Evolutionary conservation across 1,140 invertebrate genomes (phyloP), one percentile per base, ranked within the genome.

Genomic region (Leucophenga varia): DNA sequence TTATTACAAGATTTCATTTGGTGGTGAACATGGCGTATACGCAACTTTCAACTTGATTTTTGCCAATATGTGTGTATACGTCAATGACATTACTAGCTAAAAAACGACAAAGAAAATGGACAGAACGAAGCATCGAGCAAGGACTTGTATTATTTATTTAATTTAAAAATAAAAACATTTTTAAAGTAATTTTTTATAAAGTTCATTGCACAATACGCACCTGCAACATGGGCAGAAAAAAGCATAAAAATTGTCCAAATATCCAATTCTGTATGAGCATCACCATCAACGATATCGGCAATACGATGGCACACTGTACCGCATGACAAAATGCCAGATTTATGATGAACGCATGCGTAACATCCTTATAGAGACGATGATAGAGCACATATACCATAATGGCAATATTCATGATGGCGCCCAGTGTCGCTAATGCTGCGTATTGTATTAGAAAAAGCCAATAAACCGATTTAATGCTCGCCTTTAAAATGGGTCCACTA

Each of bases 161-260:
- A n/a, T n/a, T n/a, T n/a, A n/a, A n/a, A n/a, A n/a, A n/a, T n/a
- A n/a, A n/a, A n/a, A n/a, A n/a, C n/a, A n/a, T n/a, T n/a, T n/a
- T n/a, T n/a, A n/a, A n/a, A n/a, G n/a, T n/a, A n/a, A n/a, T n/a
- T n/a, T n/a, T n/a, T n/a, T n/a, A n/a, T n/a, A n/a, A n/a, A n/a
- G n/a, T n/a, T n/a, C n/a, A n/a, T n/a, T n/a, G n/a, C n/a, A n/a
- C n/a, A n/a, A 28, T 2, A 74, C 79, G 74, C 63, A 84, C 82
- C 78, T 89, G 87, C 43, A 89, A 60, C 84, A 89, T 88, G 0
- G 87, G 86, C 35, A 88, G 57, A 61, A 87, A 85, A 57, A 82
- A 87, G 70, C 87, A 89, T n/a, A 88, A 61, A 55, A 88, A 84
- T 48, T 85, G 82, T 5, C 86, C 87, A 51, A 87, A 84, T 34